These are phyloP conservation scores for Anabacerthia variegaticeps DNA, from an alignment of 2,797 vertebrate genomes.

Conservation along the genomic window DNA sequence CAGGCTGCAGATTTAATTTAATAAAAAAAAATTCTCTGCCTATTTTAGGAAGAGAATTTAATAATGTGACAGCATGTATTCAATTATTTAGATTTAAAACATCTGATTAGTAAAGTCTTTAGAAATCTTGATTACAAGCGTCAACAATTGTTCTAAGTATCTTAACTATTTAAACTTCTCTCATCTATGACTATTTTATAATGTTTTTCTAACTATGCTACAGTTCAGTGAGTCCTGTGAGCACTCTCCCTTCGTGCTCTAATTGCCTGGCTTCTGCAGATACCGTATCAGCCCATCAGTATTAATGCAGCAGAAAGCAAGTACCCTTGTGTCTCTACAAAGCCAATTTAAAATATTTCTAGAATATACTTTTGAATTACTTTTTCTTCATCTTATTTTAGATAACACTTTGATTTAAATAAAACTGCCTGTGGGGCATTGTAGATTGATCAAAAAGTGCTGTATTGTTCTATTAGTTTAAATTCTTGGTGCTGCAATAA, in stretches of 20 bases:
- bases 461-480: conserved; percentile 34
- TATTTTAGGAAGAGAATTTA: not conserved
- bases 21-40: not conserved
- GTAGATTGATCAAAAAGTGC: conserved; percentile 24
- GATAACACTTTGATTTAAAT: conserved; percentile 70
- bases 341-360: conserved; percentile 51
- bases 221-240: not conserved
- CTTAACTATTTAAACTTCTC: conserved; percentile 4
- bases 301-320: conserved; percentile 45
- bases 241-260: not conserved
- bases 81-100: conserved; percentile 10
- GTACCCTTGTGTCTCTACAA: conserved; percentile 28
- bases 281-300: conserved; percentile 30
- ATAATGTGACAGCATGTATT: not conserved
- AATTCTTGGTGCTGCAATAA: conserved; percentile 46
- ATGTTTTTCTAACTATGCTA: not conserved
- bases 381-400: conserved; percentile 62
- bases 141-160: not conserved
- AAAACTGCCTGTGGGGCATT: conserved; percentile 31
- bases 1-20: not conserved
- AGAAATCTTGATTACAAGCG: not conserved
- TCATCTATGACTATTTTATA: not conserved
- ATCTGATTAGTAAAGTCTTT: conserved; percentile 5
- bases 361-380: conserved; percentile 34
- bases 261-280: conserved; percentile 31